Evolutionary conservation across 2,113 vertebrate species (phyloP).

Genomic region (Mungos mungo): DNA sequence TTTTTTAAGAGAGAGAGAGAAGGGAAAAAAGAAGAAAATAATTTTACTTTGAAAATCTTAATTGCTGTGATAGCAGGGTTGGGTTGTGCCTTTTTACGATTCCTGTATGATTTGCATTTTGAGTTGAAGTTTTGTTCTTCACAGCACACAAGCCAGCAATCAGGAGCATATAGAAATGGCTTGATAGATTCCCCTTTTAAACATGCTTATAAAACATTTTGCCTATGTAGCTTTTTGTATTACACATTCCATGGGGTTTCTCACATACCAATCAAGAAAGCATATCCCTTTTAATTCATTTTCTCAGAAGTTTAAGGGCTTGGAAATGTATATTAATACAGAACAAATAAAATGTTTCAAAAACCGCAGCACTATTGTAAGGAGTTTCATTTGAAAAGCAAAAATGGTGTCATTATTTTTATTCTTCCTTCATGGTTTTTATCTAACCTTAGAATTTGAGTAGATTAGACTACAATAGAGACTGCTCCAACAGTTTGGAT

Average conservation of each 20-base stretch:
- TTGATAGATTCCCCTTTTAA: conserved; percentile 74
- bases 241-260: conserved; percentile 68
- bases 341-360: conserved; percentile 73
- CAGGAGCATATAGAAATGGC: conserved; percentile 69
- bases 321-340: conserved; percentile 70
- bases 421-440: conserved; percentile 67
- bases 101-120: conserved; percentile 77
- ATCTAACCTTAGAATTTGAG: conserved; percentile 78
- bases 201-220: conserved; percentile 67
- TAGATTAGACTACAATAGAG: conserved; percentile 74
- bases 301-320: conserved; percentile 73
- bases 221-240: conserved; percentile 69
- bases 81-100: background rate
- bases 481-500: background rate
- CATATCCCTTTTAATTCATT: conserved; percentile 74
- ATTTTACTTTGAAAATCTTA: conserved; percentile 80
- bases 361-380: conserved; percentile 64
- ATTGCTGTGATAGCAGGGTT: conserved; percentile 72
- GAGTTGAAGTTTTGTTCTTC: conserved; percentile 74
- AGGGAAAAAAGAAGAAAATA: conserved; percentile 71
- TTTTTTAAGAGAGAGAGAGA: background rate
- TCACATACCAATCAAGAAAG: conserved; percentile 76
- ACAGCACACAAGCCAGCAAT: conserved; percentile 76
- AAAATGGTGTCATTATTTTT: conserved; percentile 62
- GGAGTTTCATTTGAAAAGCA: conserved; percentile 74